A percentile compares a stretch with the other conserved stretches of the same genome.
Evolutionary conservation across 2,888 invertebrate genomes (phyloP).

Genomic region (Galeruca laticollis): DNA sequence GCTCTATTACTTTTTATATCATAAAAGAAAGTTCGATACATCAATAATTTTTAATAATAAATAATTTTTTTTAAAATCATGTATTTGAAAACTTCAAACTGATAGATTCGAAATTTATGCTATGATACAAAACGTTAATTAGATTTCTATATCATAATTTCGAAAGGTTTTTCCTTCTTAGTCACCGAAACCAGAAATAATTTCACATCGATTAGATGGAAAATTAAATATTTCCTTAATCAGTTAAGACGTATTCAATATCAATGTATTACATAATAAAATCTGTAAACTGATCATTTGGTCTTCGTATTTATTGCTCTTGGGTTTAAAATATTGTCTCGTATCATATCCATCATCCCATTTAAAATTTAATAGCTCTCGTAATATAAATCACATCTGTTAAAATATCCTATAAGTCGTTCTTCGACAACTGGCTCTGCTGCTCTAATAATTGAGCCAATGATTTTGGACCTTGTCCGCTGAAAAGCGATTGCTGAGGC

Average conservation of each 20-base stretch:
- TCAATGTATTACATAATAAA: constrained; percentile 4
- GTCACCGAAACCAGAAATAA: neutral
- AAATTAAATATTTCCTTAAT: neutral
- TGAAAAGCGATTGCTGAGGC: constrained; percentile 74
- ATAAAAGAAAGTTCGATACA: no score
- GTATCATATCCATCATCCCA: neutral
- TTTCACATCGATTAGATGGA: constrained; percentile 5
- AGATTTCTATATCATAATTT: neutral
- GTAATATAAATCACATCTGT: constrained; percentile 9
- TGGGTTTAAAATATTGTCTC: constrained; percentile 29
- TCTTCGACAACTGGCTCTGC: constrained; percentile 67
- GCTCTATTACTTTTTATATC: no score
- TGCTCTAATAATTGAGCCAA: constrained; percentile 85
- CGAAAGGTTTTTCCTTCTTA: neutral
- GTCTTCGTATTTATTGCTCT: constrained; percentile 30
- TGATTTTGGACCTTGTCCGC: constrained; percentile 83
- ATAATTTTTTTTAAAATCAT: no score
- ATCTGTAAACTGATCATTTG: constrained; percentile 8
- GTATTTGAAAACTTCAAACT: neutral
- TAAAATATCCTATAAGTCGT: constrained; percentile 46
- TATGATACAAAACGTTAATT: neutral
- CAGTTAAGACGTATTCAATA: neutral
- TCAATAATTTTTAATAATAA: no score
- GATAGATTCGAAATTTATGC: neutral
- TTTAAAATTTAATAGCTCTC: constrained; percentile 19